A percentile compares a stretch with the other conserved stretches of the same genome.
Conservation (phyloP, 2,888 invertebrate genomes). For the Eustalomyia histrio region DNA sequence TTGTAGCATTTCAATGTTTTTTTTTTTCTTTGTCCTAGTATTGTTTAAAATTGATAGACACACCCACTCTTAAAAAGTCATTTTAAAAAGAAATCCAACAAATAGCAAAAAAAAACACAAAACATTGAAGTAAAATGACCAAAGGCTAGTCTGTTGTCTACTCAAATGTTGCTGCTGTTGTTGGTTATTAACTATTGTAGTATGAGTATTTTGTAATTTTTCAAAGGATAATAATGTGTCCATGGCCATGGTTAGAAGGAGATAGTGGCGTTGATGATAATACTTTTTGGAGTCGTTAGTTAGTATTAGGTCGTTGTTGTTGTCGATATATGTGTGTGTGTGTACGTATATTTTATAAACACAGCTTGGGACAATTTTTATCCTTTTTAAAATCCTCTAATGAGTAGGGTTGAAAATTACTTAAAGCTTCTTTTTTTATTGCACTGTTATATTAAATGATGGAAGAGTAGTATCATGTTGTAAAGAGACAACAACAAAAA, state of each 20-base stretch:
- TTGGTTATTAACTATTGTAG: conserved; percentile 8
- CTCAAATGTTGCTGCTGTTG: conserved; percentile 16
- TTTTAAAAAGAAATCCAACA: conserved; percentile 2
- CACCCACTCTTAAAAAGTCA: conserved; percentile 53
- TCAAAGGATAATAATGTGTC: conserved; percentile 15
- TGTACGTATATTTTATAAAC: conserved; percentile 24
- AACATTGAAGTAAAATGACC: conserved; percentile 36
- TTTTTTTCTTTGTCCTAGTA: not conserved
- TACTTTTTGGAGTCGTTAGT: not conserved
- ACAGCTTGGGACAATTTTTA: conserved; percentile 63
- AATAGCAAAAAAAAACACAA: not conserved
- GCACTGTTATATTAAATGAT: not conserved
- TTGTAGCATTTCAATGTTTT: conserved; percentile 39
- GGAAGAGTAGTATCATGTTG: conserved; percentile 11
- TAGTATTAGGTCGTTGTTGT: not conserved
- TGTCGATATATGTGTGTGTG: not conserved
- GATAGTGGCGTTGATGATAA: not conserved
- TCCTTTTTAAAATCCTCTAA: conserved; percentile 76
- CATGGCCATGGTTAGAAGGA: not conserved
- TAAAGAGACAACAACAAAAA: not conserved
- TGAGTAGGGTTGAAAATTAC: conserved; percentile 75
- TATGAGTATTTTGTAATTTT: conserved; percentile 23
- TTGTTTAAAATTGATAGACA: conserved; percentile 46
- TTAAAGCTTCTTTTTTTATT: conserved; percentile 4
- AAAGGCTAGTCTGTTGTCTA: conserved; percentile 65